A percentile compares a stretch with the other conserved stretches of the same genome.
phyloP scores from a whole-genome alignment of 1,140 invertebrate genomes.

The Luehdorfia chinensis region DNA sequence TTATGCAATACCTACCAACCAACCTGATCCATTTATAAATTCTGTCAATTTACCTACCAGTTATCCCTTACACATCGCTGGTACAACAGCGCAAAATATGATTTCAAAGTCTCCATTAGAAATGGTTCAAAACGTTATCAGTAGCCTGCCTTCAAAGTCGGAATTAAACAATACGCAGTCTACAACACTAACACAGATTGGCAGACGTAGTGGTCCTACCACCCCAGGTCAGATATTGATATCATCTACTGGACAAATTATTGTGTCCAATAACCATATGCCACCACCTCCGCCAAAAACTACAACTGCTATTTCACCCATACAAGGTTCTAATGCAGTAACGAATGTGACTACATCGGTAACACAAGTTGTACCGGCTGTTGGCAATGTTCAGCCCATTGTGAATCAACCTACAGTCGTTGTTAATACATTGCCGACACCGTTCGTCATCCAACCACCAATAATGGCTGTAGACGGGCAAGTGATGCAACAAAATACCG shows the following conservation, averaged over 20 bases:
- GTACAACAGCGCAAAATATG: slow-evolving; percentile 71
- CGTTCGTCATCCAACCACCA: slow-evolving; percentile 87
- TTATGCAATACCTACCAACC: slow-evolving; percentile 66
- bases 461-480: slow-evolving; percentile 83
- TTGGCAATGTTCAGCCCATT: slow-evolving; percentile 56
- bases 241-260: slow-evolving; percentile 85
- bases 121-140: slow-evolving; percentile 89
- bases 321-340: slow-evolving; percentile 82
- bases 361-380: slow-evolving; percentile 79
- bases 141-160: slow-evolving; percentile 80
- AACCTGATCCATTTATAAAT: slow-evolving; percentile 61
- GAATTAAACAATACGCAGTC: slow-evolving; percentile 42
- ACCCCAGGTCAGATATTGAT: slow-evolving; percentile 84
- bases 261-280: slow-evolving; percentile 83
- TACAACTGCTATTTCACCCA: slow-evolving; percentile 80
- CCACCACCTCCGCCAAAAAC: slow-evolving; percentile 81
- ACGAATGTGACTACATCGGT: slow-evolving; percentile 85
- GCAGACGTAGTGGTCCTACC: slow-evolving; percentile 33
- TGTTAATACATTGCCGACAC: slow-evolving; percentile 88
- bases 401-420: slow-evolving; percentile 85
- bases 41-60: slow-evolving; percentile 69
- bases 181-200: slow-evolving; percentile 30
- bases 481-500: slow-evolving; percentile 82
- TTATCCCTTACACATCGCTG: slow-evolving; percentile 72
- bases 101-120: slow-evolving; percentile 85